Base-by-base conservation (phyloP, 2,888 invertebrate genomes). In the Ochlodes sylvanus region DNA sequence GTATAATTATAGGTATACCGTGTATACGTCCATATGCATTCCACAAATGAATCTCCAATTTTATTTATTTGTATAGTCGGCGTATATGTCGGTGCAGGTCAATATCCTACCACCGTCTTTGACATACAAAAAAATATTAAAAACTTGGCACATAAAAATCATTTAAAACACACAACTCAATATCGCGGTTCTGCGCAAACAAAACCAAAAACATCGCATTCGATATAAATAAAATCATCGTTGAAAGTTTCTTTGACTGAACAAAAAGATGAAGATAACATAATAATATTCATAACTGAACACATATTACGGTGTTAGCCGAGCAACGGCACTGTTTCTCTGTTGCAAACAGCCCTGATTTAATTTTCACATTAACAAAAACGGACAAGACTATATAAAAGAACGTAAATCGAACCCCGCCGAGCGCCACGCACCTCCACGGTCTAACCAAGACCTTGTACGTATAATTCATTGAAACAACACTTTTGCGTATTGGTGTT, bases 311-410 rank as follows among this genome's bases (percentile, higher is more conserved):
- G 21, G 61, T 62, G 68, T 68, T 62, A 63, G 52, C 32, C 52
- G 57, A 34, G 54, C 47, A 41, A 56, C 52, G 62, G 50, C 54
- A 56, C 63, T 42, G 52, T 64, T 62, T 47, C 44, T 67, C 52
- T 10, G 42, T 21, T 60, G 56, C 67, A 61, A 79, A 73, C 75
- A 75, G 72, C 55, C 73, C 80, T 86, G 89, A 89, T 89, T 90
- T 90, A 90, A 88, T 86, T 88, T 88, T 86, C 81, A 83, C 89
- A 90, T 91, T 89, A 90, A 92, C 89, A 86, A 89, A 87, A 88
- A 84, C 86, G 84, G 87, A 91, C 91, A 89, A 84, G 88, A 81
- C 79, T 81, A 82, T 88, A 89, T 87, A 87, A 85, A 86, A 85
- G 83, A 80, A 83, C 86, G 90, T 90, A 89, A 89, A 90, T 90